phyloP scores from a whole-genome alignment of 2,888 invertebrate genomes.

The Drosophila eohydei region DNA sequence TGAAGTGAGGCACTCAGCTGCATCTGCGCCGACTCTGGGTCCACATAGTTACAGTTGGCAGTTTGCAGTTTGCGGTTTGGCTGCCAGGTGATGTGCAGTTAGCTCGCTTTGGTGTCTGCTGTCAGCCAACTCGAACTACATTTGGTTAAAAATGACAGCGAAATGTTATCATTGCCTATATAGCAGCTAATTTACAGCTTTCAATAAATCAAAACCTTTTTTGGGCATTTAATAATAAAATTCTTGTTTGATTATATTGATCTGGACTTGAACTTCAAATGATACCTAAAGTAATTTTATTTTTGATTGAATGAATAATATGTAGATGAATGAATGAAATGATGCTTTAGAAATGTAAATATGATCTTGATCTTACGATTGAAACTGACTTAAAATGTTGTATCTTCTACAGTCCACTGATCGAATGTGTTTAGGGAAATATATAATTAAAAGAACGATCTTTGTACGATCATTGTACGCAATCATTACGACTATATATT shows the following conservation, averaged over 20 bases:
- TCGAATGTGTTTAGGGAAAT: too few species aligned
- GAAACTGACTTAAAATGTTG: too few species aligned
- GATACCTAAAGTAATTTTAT: too few species aligned
- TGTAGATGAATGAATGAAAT: too few species aligned
- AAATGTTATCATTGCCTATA: conserved; percentile 30
- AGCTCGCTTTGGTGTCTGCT: conserved; percentile 43
- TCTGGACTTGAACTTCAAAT: not conserved
- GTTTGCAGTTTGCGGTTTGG: conserved; percentile 56
- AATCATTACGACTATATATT: too few species aligned
- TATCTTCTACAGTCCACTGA: too few species aligned
- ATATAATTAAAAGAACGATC: too few species aligned
- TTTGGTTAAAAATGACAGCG: conserved; percentile 36
- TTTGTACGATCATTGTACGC: too few species aligned
- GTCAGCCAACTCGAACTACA: conserved; percentile 34
- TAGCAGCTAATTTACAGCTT: conserved; percentile 4
- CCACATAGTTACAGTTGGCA: conserved; percentile 21
- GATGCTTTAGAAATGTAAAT: too few species aligned
- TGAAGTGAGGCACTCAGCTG: conserved; percentile 80
- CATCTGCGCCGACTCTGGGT: conserved; percentile 40
- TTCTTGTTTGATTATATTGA: not conserved
- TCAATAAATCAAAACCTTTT: not conserved
- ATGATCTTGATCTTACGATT: too few species aligned
- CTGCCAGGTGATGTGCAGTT: conserved; percentile 75
- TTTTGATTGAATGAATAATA: too few species aligned
- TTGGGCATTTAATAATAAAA: not conserved